Evolutionary conservation across 2,888 invertebrate species (phyloP).

Genomic region (Philaethria dido): DNA sequence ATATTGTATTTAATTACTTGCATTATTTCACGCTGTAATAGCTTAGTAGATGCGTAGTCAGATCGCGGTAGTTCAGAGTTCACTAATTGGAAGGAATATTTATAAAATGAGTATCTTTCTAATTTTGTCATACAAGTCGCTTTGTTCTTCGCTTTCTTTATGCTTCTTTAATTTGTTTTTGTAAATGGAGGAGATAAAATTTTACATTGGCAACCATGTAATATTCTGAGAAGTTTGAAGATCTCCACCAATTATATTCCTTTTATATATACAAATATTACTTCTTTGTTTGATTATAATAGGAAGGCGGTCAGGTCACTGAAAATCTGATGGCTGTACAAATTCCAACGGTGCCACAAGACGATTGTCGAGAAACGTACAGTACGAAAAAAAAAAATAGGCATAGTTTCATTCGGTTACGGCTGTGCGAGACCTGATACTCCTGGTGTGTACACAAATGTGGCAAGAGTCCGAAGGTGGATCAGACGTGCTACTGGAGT

Average conservation of each 20-base stretch:
- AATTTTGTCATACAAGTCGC: too few species aligned
- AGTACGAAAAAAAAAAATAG: slow-evolving; percentile 49
- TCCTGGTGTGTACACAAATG: slow-evolving; percentile 57
- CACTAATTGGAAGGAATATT: too few species aligned
- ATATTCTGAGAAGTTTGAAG: neutral
- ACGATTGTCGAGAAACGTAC: slow-evolving; percentile 53
- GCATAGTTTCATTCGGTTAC: slow-evolving; percentile 55
- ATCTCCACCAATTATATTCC: too few species aligned
- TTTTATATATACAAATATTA: too few species aligned
- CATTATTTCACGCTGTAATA: neutral
- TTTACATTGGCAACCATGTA: too few species aligned
- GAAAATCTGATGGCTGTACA: slow-evolving; percentile 57
- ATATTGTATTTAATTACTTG: too few species aligned
- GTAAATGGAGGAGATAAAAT: too few species aligned
- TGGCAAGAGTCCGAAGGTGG: slow-evolving; percentile 51
- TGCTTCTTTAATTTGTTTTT: too few species aligned
- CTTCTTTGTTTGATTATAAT: slow-evolving; percentile 25
- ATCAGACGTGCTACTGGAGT: slow-evolving; percentile 43
- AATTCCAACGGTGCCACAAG: slow-evolving; percentile 52
- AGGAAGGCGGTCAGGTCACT: slow-evolving; percentile 62
- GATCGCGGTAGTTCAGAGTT: too few species aligned
- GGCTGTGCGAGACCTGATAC: slow-evolving; percentile 54
- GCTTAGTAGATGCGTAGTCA: too few species aligned
- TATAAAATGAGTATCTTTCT: too few species aligned
- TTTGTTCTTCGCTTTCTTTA: too few species aligned